Conservation (phyloP, 1,140 invertebrate species). For the Lasaia peninsularis region DNA sequence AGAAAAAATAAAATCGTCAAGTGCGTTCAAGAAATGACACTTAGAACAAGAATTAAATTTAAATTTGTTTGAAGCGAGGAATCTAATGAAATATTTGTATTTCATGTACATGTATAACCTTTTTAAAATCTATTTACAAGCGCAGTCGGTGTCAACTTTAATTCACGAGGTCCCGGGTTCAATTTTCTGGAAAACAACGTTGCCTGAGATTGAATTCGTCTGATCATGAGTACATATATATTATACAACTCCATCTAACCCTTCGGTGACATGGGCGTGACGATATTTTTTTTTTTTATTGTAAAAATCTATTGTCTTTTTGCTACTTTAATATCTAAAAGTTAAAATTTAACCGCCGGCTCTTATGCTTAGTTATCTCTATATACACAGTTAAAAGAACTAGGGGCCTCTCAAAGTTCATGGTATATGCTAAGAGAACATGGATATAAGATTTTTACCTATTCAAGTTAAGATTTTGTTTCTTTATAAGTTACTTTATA, state of each 20-base stretch:
- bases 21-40: slow-evolving; percentile 15
- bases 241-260: no score
- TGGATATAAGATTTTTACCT: slow-evolving; percentile 15
- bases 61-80: slow-evolving; percentile 6
- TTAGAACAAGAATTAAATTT: slow-evolving; percentile 23
- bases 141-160: no score
- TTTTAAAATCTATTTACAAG: no score
- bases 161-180: no score
- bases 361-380: not conserved
- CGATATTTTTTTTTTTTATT: no score
- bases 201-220: no score
- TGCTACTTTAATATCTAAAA: not conserved
- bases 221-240: no score
- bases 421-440: slow-evolving; percentile 31
- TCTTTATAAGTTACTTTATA: not conserved
- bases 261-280: no score
- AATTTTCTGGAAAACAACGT: no score
- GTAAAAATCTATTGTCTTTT: no score
- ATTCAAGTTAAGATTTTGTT: not conserved
- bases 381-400: not conserved
- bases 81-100: not conserved
- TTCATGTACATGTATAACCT: not conserved
- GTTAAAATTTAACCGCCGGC: not conserved
- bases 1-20: slow-evolving; percentile 17
- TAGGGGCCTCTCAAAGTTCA: slow-evolving; percentile 45